Percentiles rank a stretch among this genome's conserved stretches.
These are phyloP conservation scores for Lasius platythorax DNA, from an alignment of 2,888 invertebrate species.

Conservation along the genomic window DNA sequence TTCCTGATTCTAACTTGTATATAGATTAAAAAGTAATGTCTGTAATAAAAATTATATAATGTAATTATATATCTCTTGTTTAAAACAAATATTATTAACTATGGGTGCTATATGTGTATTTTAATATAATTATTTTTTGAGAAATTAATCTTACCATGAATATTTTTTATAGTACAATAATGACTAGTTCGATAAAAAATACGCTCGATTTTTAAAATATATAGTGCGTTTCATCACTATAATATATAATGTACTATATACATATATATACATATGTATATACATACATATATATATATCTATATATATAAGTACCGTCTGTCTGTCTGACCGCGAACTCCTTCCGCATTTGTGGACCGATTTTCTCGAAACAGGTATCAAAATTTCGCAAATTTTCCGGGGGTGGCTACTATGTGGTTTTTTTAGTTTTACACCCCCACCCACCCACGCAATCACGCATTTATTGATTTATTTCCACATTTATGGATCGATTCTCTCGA, in stretches of 20 bases:
- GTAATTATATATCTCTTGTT: not conserved
- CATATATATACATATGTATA: not conserved
- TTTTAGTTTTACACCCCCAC: no score
- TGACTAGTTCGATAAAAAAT: not conserved
- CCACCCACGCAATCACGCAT: no score
- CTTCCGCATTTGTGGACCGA: no score
- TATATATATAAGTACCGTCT: conserved; percentile 14
- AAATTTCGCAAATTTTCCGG: no score
- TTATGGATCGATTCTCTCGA: no score
- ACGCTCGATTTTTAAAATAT: conserved; percentile 1
- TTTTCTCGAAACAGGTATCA: no score
- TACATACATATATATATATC: not conserved
- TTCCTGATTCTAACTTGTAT: not conserved
- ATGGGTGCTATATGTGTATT: not conserved
- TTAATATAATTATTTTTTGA: not conserved
- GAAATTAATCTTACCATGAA: not conserved
- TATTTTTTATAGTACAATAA: not conserved
- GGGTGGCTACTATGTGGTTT: no score
- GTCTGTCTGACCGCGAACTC: no score
- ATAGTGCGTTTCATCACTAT: not conserved
- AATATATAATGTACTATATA: not conserved
- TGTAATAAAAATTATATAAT: not conserved
- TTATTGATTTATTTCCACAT: no score
- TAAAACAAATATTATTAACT: not conserved
- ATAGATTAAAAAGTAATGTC: not conserved